Evolutionary conservation across 2,888 invertebrate species (phyloP), one percentile per base, ranked within the genome.

Genomic region (Archips xylosteana): DNA sequence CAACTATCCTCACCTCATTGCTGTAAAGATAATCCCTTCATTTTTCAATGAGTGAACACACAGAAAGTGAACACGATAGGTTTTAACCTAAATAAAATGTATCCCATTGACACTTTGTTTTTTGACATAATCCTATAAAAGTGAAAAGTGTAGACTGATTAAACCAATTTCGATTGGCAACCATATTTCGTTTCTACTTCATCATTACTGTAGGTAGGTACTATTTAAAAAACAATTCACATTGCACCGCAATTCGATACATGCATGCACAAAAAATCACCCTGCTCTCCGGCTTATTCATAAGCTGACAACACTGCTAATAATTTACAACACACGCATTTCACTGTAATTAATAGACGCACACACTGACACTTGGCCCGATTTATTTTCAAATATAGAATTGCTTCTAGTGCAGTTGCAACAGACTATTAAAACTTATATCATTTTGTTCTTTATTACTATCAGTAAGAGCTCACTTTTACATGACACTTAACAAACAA

Each of bases 261-360:
- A 23, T 4, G 54, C 54, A 9, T 8, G 54, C 2, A 2, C 57
- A 12, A 57, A 32, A 57, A 69, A 64, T 49, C 42, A 47, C 34
- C 51, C 15, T n/a, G 15, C 12, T n/a, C 63, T 42, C 15, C 47
- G 75, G 59, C 12, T n/a, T 61, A 64, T 51, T 70, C 47, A 12
- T 64, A 23, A 67, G 70, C 75, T 75, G 76, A 75, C 78, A 80
- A 79, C 79, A 79, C 77, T 75, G 60, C 65, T 74, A 13, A 75
- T 77, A 75, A 78, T 77, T 76, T 77, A 76, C 76, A 78, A 78
- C 76, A 75, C 76, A 76, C 75, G 78, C 76, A 77, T 79, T 79
- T 78, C 78, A 76, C 76, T 77, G 69, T 75, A 77, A 76, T 76
- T 74, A 76, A 78, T 76, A 69, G 39, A 76, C 75, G 65, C 76